These are phyloP conservation scores for Lagopus muta DNA, from an alignment of 2,113 vertebrate genomes.

Conservation along the genomic window DNA sequence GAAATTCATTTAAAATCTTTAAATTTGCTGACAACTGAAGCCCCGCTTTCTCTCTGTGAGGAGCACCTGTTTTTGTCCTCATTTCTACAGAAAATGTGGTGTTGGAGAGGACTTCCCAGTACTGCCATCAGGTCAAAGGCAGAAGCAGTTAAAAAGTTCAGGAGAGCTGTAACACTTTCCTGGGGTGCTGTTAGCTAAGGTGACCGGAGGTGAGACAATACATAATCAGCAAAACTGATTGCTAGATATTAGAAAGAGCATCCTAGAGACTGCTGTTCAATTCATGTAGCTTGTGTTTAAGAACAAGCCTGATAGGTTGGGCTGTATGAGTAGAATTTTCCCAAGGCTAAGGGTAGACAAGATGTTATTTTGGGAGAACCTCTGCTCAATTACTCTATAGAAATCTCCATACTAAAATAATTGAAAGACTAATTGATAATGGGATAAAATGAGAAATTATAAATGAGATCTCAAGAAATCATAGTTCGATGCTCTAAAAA, in stretches of 20 bases:
- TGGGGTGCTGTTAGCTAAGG: accelerated
- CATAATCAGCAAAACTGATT: background rate
- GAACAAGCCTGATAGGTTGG: background rate
- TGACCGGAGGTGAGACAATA: background rate
- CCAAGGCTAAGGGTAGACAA: background rate
- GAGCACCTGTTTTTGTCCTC: background rate
- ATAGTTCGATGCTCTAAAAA: background rate
- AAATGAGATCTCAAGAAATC: background rate
- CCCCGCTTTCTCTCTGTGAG: background rate
- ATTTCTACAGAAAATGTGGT: background rate
- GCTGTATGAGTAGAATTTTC: background rate
- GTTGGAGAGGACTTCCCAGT: background rate
- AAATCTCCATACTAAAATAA: background rate
- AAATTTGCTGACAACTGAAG: background rate
- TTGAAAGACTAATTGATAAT: background rate
- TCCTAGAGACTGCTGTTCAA: background rate
- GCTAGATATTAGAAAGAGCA: background rate
- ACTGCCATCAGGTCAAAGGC: background rate
- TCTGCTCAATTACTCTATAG: background rate
- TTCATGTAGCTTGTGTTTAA: background rate
- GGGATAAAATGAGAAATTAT: background rate
- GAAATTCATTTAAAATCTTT: background rate
- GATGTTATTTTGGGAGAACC: background rate
- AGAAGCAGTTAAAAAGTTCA: background rate
- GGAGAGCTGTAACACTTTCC: background rate